Conservation (phyloP, 2,888 invertebrate genomes). For the Steinernema carpocapsae region DNA sequence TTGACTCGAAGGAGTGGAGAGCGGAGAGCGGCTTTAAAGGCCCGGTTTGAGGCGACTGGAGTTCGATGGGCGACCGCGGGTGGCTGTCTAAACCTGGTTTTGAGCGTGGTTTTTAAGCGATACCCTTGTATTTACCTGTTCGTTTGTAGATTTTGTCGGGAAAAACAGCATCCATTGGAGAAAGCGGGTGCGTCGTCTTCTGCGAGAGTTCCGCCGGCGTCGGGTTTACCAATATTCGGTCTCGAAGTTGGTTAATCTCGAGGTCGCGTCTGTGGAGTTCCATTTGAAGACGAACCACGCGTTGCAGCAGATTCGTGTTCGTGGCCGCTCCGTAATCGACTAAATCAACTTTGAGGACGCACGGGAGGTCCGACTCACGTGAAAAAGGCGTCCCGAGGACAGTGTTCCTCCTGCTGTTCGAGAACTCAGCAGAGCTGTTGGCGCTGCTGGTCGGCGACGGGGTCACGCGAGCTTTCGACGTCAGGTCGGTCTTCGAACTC, state of each 20-base stretch:
- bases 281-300: slow-evolving; percentile 55
- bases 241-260: slow-evolving; percentile 46
- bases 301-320: slow-evolving; percentile 53
- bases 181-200: not conserved
- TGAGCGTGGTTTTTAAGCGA: not conserved
- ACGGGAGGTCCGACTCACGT: not conserved
- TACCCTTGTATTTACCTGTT: not conserved
- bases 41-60: not conserved
- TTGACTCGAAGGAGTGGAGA: not conserved
- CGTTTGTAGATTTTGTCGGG: not conserved
- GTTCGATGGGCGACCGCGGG: not conserved
- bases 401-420: not conserved
- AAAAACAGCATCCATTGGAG: not conserved
- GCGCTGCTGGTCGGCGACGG: slow-evolving; percentile 18
- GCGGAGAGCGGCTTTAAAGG: not conserved
- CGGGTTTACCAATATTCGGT: not conserved
- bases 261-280: slow-evolving; percentile 54
- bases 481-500: not conserved
- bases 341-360: not conserved
- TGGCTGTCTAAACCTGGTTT: not conserved
- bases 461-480: not conserved
- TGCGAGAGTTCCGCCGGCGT: not conserved
- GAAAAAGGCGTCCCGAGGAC: not conserved
- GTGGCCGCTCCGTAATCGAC: slow-evolving; percentile 37
- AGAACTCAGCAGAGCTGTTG: slow-evolving; percentile 6